Evolutionary conservation across 2,797 vertebrate genomes (phyloP).

Genomic region (Sebastes nivosus): DNA sequence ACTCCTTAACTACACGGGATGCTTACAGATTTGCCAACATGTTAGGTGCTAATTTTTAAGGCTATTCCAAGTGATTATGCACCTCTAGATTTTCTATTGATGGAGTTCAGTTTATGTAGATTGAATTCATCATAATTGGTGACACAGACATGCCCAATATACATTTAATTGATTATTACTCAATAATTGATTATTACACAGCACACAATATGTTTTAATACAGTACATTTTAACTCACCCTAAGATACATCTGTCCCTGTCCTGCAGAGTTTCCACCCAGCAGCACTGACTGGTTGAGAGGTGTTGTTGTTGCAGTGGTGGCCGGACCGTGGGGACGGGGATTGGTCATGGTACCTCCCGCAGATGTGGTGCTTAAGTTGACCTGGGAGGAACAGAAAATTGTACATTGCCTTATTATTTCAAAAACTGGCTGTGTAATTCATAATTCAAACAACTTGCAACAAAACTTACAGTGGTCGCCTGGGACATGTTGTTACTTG

Average conservation of each 20-base stretch:
- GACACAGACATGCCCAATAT: background rate
- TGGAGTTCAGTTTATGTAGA: background rate
- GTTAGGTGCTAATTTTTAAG: background rate
- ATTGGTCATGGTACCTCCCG: constrained; percentile 78
- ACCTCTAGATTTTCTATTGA: background rate
- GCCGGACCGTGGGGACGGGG: constrained; percentile 82
- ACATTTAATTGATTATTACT: background rate
- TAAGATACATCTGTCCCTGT: constrained; percentile 96
- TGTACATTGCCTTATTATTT: background rate
- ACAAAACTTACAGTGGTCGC: constrained; percentile 86
- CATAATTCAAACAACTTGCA: background rate
- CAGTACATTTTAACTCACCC: constrained; percentile 82
- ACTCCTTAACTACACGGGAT: background rate
- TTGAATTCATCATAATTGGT: background rate
- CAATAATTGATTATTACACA: background rate
- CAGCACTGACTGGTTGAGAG: constrained; percentile 93
- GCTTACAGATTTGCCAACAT: background rate
- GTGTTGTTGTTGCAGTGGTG: constrained; percentile 88
- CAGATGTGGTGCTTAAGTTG: constrained; percentile 82
- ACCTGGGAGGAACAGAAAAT: constrained; percentile 67
- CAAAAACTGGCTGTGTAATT: background rate
- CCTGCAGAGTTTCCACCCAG: constrained; percentile 92
- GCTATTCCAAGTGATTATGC: background rate
- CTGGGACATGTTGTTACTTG: constrained; percentile 89
- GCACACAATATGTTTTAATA: constrained; percentile 48